These are phyloP conservation scores for Epizoanthus rinbou DNA, from an alignment of 92 coral and sea anemone genomes.

Conservation along the genomic window DNA sequence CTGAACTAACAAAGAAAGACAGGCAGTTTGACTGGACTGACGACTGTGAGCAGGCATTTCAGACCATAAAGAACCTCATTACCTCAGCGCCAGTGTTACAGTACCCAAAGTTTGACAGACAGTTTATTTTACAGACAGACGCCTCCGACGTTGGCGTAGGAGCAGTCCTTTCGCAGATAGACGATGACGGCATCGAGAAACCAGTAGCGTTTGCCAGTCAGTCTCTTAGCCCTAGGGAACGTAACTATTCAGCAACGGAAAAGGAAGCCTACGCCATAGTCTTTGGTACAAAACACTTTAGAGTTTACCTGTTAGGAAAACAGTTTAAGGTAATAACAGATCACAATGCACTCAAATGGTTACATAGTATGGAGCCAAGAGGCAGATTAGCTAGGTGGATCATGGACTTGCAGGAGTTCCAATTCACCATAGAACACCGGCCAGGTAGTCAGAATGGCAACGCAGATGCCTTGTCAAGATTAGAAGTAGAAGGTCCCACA, in stretches of 20 bases:
- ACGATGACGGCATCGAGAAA: slow-evolving; percentile 32
- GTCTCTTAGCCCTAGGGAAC: slow-evolving; percentile 29
- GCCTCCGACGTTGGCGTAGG: slow-evolving; percentile 45
- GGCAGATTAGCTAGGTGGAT: slow-evolving; percentile 56
- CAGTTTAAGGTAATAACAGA: slow-evolving; percentile 33
- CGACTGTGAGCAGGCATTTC: too few relatives aligned
- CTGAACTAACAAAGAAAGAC: too few relatives aligned
- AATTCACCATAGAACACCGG: slow-evolving; percentile 44
- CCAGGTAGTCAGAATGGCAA: slow-evolving; percentile 51
- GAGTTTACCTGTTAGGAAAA: slow-evolving; percentile 29
- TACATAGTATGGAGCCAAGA: slow-evolving; percentile 48
- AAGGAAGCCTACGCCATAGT: slow-evolving; percentile 48
- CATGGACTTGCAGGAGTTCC: slow-evolving; percentile 62
- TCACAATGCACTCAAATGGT: slow-evolving; percentile 49
- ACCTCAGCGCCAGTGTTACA: slow-evolving; percentile 34
- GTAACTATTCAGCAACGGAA: slow-evolving; percentile 41
- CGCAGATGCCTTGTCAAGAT: slow-evolving; percentile 57
- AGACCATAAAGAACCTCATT: neutral
- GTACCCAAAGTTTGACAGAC: slow-evolving; percentile 39
- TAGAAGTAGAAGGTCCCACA: too few relatives aligned
- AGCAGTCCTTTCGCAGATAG: slow-evolving; percentile 44
- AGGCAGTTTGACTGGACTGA: too few relatives aligned
- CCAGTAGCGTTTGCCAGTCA: slow-evolving; percentile 41
- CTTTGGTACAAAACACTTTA: neutral
- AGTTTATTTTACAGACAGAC: slow-evolving; percentile 43